These are phyloP conservation scores for Phyllostomus hastatus DNA, from an alignment of 2,113 vertebrate genomes.

Conservation along the genomic window DNA sequence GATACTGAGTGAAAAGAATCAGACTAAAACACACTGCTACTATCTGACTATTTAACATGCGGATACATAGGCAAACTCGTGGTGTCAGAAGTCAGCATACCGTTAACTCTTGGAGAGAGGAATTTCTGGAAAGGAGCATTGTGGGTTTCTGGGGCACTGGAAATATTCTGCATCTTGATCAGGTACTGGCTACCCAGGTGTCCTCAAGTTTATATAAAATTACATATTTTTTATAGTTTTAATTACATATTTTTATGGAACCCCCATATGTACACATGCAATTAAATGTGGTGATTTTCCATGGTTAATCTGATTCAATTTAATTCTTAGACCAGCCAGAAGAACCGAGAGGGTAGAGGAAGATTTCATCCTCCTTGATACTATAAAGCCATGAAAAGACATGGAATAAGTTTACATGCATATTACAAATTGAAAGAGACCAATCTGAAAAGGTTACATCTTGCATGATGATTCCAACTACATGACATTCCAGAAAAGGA, in stretches of 20 bases:
- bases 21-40: not conserved
- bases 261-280: not conserved
- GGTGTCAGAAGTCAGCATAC: not conserved
- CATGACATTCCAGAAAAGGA: not conserved
- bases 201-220: not conserved
- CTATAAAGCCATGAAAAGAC: not conserved
- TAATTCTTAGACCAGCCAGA: not conserved
- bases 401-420: not conserved
- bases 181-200: not conserved
- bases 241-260: not conserved
- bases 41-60: not conserved
- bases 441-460: not conserved
- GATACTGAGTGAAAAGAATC: not conserved
- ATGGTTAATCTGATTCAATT: not conserved
- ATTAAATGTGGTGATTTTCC: not conserved
- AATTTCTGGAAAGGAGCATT: not conserved
- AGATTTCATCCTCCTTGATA: not conserved
- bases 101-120: not conserved
- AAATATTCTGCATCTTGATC: not conserved
- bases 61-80: not conserved
- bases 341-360: not conserved
- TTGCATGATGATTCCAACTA: not conserved
- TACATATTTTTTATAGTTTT: not conserved
- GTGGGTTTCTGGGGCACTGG: not conserved
- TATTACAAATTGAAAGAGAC: not conserved